Conservation (phyloP, 2,113 vertebrate genomes). For the Chelonoidis abingdonii region DNA sequence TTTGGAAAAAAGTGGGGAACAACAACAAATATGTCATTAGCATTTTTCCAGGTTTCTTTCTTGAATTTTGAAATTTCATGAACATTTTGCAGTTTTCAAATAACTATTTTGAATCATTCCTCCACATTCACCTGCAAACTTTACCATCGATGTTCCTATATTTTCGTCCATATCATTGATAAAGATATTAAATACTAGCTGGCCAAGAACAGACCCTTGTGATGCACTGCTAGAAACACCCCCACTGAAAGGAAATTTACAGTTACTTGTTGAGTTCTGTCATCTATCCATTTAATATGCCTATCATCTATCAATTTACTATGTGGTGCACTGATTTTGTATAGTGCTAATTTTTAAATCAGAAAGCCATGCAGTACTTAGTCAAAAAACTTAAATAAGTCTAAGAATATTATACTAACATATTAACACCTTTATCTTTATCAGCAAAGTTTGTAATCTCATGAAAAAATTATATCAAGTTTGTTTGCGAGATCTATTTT, state of each 20-base stretch:
- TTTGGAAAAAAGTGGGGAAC: too few species aligned
- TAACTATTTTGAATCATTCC: background rate
- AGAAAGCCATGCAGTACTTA: background rate
- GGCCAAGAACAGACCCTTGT: background rate
- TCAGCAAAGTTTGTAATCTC: background rate
- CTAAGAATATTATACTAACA: background rate
- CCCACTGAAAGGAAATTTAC: background rate
- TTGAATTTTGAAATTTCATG: too few species aligned
- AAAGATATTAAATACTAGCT: background rate
- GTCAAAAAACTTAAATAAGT: background rate
- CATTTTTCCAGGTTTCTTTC: too few species aligned
- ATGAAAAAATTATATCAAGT: background rate
- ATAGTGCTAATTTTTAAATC: background rate
- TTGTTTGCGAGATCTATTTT: background rate
- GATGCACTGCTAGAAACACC: background rate
- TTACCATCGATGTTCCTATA: background rate
- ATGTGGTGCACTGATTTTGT: background rate
- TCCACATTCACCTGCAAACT: background rate
- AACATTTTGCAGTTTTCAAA: background rate
- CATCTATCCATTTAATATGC: background rate
- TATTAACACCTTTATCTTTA: background rate
- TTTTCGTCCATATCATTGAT: background rate
- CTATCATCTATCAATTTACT: background rate
- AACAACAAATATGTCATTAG: too few species aligned
- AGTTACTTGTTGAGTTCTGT: background rate